phyloP scores from a whole-genome alignment of 2,888 invertebrate genomes.

The Allolobophora icterica region DNA sequence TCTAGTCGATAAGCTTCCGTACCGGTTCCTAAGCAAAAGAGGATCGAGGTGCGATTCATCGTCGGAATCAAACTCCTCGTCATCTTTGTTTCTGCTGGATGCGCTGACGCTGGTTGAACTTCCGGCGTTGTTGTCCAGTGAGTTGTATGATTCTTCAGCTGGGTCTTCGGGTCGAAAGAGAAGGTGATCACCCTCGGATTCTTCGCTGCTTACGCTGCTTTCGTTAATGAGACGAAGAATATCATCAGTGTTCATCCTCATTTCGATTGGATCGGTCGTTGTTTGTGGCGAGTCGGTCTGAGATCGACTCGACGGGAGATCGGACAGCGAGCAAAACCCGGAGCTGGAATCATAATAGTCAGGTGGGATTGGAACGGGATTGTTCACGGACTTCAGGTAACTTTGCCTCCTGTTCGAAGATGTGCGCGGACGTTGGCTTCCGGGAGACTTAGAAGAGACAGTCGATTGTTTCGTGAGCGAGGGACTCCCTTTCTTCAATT shows the following conservation, averaged over 20 bases:
- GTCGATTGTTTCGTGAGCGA: neutral
- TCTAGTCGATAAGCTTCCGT: neutral
- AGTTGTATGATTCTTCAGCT: neutral
- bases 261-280: neutral
- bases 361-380: neutral
- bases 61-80: neutral
- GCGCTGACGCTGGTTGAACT: neutral
- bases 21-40: neutral
- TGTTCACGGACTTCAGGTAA: neutral
- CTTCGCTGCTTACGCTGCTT: constrained; percentile 5
- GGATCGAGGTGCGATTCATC: neutral
- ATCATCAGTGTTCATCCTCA: neutral
- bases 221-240: neutral
- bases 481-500: neutral
- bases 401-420: neutral
- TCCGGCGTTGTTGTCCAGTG: neutral
- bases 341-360: neutral
- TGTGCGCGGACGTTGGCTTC: neutral
- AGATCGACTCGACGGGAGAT: neutral
- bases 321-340: neutral
- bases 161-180: neutral
- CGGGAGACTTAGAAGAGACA: neutral
- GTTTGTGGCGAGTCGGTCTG: neutral
- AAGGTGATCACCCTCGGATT: neutral
- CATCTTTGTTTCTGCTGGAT: neutral